Conservation (phyloP, 2,888 invertebrate genomes). For the Colletes collaris region DNA sequence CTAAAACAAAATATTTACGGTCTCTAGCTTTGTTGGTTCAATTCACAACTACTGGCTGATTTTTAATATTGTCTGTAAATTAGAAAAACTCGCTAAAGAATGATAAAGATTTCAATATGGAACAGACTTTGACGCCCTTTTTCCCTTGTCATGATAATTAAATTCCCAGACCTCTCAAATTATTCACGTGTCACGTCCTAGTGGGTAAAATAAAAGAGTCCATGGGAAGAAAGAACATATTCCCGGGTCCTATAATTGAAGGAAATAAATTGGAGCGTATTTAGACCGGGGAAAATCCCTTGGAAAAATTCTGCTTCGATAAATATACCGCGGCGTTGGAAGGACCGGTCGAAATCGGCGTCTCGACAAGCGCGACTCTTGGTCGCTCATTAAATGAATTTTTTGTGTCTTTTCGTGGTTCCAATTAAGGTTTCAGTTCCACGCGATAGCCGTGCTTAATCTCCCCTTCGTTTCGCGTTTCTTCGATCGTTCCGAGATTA, state of each 20-base stretch:
- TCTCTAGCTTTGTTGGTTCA: not conserved
- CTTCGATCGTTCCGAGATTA: constrained; percentile 27
- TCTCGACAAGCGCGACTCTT: constrained; percentile 32
- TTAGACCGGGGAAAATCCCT: not conserved
- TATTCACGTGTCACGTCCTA: constrained; percentile 1
- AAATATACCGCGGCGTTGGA: constrained; percentile 19
- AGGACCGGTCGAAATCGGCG: constrained; percentile 36
- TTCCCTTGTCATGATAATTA: not conserved
- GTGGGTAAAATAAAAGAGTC: not conserved
- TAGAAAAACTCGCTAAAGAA: not conserved
- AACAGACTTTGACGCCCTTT: too few species aligned
- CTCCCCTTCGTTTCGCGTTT: constrained; percentile 44
- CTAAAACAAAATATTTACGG: constrained; percentile 32
- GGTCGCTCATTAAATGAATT: constrained; percentile 48
- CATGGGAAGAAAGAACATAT: not conserved
- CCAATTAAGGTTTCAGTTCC: constrained; percentile 56
- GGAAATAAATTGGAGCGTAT: constrained; percentile 36
- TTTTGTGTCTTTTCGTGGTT: constrained; percentile 45
- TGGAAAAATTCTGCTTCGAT: constrained; percentile 33
- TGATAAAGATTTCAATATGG: not conserved
- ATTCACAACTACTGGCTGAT: too few species aligned
- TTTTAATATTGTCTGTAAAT: not conserved
- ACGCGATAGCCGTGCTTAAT: constrained; percentile 45
- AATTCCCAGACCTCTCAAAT: not conserved
- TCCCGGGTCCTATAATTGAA: constrained; percentile 9